Conservation (phyloP, 2,113 vertebrate genomes). For the Psilopsiagon aymara region DNA sequence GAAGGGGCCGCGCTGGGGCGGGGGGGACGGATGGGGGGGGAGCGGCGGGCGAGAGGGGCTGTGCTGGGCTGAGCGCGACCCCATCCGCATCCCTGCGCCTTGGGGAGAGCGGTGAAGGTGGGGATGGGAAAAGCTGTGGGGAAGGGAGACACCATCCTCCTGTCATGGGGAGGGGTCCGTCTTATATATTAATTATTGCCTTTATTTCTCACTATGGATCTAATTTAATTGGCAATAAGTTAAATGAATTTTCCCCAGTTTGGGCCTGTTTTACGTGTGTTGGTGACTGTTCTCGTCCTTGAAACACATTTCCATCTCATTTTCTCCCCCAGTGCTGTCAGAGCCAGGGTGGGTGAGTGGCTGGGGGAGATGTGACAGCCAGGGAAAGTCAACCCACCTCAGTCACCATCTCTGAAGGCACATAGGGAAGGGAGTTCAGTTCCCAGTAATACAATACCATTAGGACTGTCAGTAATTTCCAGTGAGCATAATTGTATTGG, state of each 20-base stretch:
- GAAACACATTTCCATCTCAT: background rate
- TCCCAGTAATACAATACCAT: background rate
- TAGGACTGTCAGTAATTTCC: background rate
- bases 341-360: background rate
- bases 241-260: background rate
- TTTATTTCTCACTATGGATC: background rate
- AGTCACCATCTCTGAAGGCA: background rate
- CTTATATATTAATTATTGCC: background rate
- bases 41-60: fast-evolving
- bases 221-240: background rate
- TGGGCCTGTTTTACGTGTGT: background rate
- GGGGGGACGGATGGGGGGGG: too few relatives aligned
- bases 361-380: background rate
- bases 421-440: background rate
- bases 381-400: background rate
- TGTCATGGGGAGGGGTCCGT: background rate
- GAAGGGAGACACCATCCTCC: background rate
- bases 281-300: background rate
- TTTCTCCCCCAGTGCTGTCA: background rate
- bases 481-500: background rate
- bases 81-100: background rate
- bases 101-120: background rate
- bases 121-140: background rate
- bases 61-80: background rate
- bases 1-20: too few relatives aligned